Evolutionary conservation across 1,140 invertebrate genomes (phyloP).

Genomic region (Drosophila fuyamai): DNA sequence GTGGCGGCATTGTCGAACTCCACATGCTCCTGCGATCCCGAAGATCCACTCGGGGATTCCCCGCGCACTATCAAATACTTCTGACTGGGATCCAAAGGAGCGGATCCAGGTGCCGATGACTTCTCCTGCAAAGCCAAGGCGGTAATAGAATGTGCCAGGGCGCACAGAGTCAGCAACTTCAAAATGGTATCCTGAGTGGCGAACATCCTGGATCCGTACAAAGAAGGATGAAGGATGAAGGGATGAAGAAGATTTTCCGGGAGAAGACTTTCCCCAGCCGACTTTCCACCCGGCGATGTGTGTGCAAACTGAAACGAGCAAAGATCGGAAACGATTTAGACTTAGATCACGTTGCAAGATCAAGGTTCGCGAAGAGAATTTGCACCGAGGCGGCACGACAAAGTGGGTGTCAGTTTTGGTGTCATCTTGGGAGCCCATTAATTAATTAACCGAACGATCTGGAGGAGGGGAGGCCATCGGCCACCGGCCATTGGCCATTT

Average conservation of each 20-base stretch:
- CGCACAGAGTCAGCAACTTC: constrained; percentile 73
- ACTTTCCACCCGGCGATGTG: constrained; percentile 53
- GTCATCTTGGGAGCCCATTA: constrained; percentile 60
- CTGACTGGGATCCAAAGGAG: constrained; percentile 41
- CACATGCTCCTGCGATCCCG: constrained; percentile 57
- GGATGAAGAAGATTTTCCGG: not conserved
- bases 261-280: constrained; percentile 12
- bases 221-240: not conserved
- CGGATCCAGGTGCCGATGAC: constrained; percentile 14
- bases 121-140: constrained; percentile 45
- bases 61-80: constrained; percentile 77
- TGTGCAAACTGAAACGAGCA: constrained; percentile 43
- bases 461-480: constrained; percentile 6
- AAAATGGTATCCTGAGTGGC: constrained; percentile 60
- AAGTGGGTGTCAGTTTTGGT: constrained; percentile 47
- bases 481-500: constrained; percentile 15
- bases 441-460: constrained; percentile 67
- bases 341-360: constrained; percentile 63
- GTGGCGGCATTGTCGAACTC: constrained; percentile 70
- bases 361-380: constrained; percentile 62
- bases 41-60: constrained; percentile 24
- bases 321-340: constrained; percentile 24
- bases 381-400: constrained; percentile 62
- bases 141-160: constrained; percentile 75
- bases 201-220: constrained; percentile 49